Evolutionary conservation across 2,113 vertebrate genomes (phyloP).

Genomic region (Platycercus adscitus): DNA sequence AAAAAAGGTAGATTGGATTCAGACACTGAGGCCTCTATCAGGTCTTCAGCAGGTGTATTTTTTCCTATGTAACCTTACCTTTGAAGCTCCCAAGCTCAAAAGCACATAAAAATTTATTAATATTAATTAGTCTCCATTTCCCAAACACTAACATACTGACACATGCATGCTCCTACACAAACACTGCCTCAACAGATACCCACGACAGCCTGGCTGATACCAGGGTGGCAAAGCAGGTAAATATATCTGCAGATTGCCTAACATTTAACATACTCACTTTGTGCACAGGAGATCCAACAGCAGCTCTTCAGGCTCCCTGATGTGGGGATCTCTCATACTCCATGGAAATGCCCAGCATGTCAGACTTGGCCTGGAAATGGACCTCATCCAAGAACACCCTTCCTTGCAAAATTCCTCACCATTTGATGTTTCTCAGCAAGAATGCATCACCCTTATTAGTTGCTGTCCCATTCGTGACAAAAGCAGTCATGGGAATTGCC

Average conservation of each 20-base stretch:
- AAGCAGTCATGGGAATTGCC: not conserved
- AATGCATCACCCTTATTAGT: not conserved
- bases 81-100: not conserved
- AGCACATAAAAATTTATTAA: not conserved
- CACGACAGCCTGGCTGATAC: not conserved
- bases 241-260: not conserved
- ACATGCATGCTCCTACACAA: not conserved
- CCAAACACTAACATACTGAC: not conserved
- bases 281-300: not conserved
- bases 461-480: not conserved
- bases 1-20: not conserved
- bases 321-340: not conserved
- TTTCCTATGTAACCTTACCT: not conserved
- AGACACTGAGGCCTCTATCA: not conserved
- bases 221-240: not conserved
- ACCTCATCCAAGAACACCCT: not conserved
- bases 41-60: not conserved
- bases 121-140: not conserved
- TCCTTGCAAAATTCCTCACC: not conserved
- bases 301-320: not conserved
- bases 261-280: accelerated
- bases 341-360: not conserved
- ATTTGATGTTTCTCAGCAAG: not conserved
- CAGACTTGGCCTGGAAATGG: not conserved
- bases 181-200: not conserved